Conservation (phyloP, 2,113 vertebrate species). For the Manacus vitellinus region DNA sequence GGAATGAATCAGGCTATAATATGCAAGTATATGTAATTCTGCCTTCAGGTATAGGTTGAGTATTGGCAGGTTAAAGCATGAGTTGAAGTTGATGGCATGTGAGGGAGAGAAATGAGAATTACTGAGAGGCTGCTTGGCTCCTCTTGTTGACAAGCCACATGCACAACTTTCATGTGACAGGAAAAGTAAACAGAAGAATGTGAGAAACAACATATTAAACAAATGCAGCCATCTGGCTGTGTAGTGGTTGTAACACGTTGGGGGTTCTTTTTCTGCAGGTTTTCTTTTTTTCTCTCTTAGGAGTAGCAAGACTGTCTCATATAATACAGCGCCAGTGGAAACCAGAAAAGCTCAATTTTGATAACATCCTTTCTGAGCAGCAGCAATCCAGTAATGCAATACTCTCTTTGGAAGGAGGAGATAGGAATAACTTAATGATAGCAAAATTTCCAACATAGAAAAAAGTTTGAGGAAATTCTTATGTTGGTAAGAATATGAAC, state of each 20-base stretch:
- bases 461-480: background rate
- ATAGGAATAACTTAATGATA: background rate
- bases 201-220: slow-evolving; percentile 71
- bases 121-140: background rate
- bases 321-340: background rate
- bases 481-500: background rate
- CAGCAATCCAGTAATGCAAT: background rate
- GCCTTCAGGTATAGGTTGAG: background rate
- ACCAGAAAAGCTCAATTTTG: slow-evolving; percentile 6
- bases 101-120: background rate
- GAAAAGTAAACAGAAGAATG: slow-evolving; percentile 62
- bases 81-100: background rate
- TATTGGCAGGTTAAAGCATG: background rate
- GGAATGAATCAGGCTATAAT: background rate
- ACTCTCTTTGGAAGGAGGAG: background rate
- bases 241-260: slow-evolving; percentile 50
- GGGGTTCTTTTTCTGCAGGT: background rate
- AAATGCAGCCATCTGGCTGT: slow-evolving; percentile 57
- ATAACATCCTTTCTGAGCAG: background rate
- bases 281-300: background rate
- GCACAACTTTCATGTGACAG: slow-evolving; percentile 61
- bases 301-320: background rate
- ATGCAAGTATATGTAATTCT: background rate
- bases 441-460: background rate
- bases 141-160: slow-evolving; percentile 6